Evolutionary conservation across 2,888 invertebrate species (phyloP).

Genomic region (Suillia variegata): DNA sequence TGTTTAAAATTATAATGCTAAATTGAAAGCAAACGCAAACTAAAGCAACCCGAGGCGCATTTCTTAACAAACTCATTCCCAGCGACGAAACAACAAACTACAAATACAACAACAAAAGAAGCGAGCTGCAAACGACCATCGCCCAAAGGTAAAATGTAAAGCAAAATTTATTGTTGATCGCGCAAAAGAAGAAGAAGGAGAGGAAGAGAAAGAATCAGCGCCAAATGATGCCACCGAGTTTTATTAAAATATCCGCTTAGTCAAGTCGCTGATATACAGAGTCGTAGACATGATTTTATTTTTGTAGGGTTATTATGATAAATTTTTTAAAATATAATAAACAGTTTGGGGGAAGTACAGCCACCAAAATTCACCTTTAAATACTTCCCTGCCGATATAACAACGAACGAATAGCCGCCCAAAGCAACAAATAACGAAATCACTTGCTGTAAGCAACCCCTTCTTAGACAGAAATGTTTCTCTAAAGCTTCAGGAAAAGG

Average conservation of each 20-base stretch:
- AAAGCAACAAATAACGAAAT: too few species aligned
- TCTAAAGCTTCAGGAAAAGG: too few species aligned
- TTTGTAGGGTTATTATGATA: too few species aligned
- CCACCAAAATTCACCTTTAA: too few species aligned
- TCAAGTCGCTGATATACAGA: neutral
- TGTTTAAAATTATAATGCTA: neutral
- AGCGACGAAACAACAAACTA: constrained; percentile 1
- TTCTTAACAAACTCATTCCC: constrained; percentile 6
- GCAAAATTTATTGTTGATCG: constrained; percentile 27
- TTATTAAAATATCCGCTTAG: neutral
- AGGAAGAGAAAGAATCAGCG: constrained; percentile 15
- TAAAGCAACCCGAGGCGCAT: neutral
- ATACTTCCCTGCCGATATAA: too few species aligned
- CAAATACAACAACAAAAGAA: neutral
- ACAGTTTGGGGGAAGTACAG: too few species aligned
- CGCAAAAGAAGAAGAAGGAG: too few species aligned
- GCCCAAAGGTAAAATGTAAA: constrained; percentile 23
- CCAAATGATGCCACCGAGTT: neutral
- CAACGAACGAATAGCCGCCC: neutral
- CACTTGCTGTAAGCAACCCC: too few species aligned
- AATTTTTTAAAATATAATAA: too few species aligned
- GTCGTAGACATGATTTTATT: too few species aligned
- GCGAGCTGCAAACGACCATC: constrained; percentile 9
- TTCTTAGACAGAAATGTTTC: too few species aligned
- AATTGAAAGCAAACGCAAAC: neutral